Percentiles rank a stretch among this genome's conserved stretches.
Conservation (phyloP, 2,113 vertebrate genomes). For the Trogon surrucura region DNA sequence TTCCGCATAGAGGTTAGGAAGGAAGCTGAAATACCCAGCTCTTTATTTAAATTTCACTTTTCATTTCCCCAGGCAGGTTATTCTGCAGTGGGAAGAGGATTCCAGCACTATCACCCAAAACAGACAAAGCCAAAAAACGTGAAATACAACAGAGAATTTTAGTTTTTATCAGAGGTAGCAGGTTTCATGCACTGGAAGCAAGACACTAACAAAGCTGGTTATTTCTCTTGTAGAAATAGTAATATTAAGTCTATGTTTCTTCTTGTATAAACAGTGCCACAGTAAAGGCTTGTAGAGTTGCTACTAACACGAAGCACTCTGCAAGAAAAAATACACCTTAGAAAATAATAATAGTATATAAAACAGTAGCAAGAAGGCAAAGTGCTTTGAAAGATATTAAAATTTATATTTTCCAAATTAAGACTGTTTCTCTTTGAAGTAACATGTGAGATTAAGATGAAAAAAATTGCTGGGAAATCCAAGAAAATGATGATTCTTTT, state of each 20-base stretch:
- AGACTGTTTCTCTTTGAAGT: neutral
- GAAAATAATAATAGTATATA: neutral
- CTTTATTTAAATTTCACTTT: neutral
- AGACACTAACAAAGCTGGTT: neutral
- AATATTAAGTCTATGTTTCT: neutral
- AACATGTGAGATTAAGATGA: neutral
- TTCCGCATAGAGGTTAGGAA: rapidly evolving
- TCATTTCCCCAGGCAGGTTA: neutral
- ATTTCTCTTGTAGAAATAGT: neutral
- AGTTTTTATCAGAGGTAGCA: neutral
- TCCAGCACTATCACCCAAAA: neutral
- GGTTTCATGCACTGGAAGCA: neutral
- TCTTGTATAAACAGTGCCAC: neutral
- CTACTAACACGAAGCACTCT: neutral
- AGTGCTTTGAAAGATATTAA: neutral
- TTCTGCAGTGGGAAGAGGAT: neutral
- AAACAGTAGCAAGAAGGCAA: neutral
- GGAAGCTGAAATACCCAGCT: neutral
- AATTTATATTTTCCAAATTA: neutral
- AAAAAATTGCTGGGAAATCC: neutral
- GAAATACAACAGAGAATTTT: neutral
- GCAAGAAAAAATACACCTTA: neutral
- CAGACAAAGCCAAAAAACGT: neutral
- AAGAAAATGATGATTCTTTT: neutral
- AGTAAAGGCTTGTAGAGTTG: neutral